Conservation (phyloP, 2,113 vertebrate species). For the Raja brachyura region DNA sequence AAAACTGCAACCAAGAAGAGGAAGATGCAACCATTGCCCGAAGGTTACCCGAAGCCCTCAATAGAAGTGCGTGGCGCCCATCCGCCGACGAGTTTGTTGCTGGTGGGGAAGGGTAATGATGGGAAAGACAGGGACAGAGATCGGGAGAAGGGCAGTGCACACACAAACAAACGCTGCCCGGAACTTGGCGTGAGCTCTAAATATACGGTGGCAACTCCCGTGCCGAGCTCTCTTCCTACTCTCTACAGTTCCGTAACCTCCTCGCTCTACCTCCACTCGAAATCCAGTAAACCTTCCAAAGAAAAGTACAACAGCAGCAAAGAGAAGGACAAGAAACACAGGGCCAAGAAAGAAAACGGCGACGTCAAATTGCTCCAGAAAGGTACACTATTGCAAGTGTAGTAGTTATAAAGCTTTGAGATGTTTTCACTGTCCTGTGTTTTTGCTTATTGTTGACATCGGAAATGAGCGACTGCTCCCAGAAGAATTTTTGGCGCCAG, state of each 20-base stretch:
- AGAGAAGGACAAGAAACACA: constrained; percentile 79
- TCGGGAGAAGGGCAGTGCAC: neutral
- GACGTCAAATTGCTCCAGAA: constrained; percentile 81
- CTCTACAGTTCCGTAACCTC: constrained; percentile 16
- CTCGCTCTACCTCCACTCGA: constrained; percentile 24
- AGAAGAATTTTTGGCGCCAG: constrained; percentile 27
- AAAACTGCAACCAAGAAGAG: neutral
- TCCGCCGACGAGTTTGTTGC: neutral
- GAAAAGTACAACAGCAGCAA: constrained; percentile 77
- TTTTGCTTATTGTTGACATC: neutral
- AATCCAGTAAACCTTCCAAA: constrained; percentile 48
- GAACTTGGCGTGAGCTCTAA: neutral
- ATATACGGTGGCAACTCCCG: neutral
- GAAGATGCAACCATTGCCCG: constrained; percentile 18
- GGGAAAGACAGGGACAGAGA: constrained; percentile 3
- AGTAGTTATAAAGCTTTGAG: neutral
- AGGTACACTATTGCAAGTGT: constrained; percentile 56
- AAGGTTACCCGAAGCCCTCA: neutral
- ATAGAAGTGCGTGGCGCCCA: constrained; percentile 32
- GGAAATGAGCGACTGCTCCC: neutral
- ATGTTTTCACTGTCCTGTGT: neutral
- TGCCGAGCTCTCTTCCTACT: neutral
- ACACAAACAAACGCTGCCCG: neutral
- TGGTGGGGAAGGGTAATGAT: neutral
- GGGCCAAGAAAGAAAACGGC: constrained; percentile 92